Evolutionary conservation across 2,113 vertebrate species (phyloP), one percentile per base, ranked within the genome.

Genomic region (Aviceda subcristata): DNA sequence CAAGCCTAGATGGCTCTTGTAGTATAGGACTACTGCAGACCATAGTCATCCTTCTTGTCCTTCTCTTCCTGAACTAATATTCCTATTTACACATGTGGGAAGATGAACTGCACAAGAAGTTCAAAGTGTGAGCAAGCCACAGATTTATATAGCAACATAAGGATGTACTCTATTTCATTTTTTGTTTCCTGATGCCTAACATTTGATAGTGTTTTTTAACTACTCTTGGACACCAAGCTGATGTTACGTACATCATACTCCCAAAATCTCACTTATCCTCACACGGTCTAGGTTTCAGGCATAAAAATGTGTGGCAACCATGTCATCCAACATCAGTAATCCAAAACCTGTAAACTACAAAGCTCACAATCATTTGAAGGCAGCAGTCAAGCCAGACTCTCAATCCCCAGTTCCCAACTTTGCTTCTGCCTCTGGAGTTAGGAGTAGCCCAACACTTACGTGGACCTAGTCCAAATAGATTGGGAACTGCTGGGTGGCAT

Each of bases 401-500:
- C 14, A 59, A 46, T 43, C 18, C 27, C 23, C 46, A 14, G 0
- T 46, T 72, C 43, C 43, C 57, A 94, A 2, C 20, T 56, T 51
- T 10, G 11, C 36, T 72, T 75, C 46, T 21, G 23, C 16, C 71
- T 63, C 78, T 46, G 46, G 39, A 76, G 23, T 12, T 30, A 24
- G 10, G 36, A 62, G 36, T 29, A 63, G 15, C 22, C 30, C 74
- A 82, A 16, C 18, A 9, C 15, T 26, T 23, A 4, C 0, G 3
- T 24, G 51, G 32, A 8, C 10, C 8, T 0, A 10, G 11, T 11
- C 29, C 38, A 82, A 56, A 6, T 0, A 74, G 29, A 14, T 0
- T 38, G 38, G 77, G 72, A 88, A 17, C 50, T 29, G 64, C 56
- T n/a, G 34, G 48, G 36, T 86, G 32, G 53, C 29, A 56, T 13